A percentile compares a stretch with the other conserved stretches of the same genome.
Evolutionary conservation across 1,140 invertebrate species (phyloP).

Genomic region (Thaumetopoea pityocampa): DNA sequence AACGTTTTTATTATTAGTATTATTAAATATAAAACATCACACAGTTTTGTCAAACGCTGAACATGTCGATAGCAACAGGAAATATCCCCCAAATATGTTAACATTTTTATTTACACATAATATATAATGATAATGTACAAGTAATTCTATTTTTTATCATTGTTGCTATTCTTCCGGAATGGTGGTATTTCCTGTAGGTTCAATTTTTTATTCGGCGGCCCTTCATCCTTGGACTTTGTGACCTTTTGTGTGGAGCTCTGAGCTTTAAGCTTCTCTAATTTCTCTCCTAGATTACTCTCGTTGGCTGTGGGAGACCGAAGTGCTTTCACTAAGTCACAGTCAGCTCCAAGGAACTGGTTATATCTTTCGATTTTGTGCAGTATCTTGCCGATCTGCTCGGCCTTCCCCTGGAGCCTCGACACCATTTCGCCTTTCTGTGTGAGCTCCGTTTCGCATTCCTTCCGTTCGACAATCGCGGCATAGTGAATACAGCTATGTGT

Average conservation of each 20-base stretch:
- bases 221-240: slow-evolving; percentile 67
- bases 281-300: slow-evolving; percentile 52
- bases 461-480: slow-evolving; percentile 65
- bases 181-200: slow-evolving; percentile 73
- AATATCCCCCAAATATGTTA: slow-evolving; percentile 1
- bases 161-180: slow-evolving; percentile 51
- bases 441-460: slow-evolving; percentile 95
- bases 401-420: slow-evolving; percentile 91
- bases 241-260: slow-evolving; percentile 46
- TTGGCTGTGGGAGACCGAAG: slow-evolving; percentile 76
- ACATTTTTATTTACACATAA: slow-evolving; percentile 4
- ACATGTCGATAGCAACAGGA: background rate
- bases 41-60: too few species aligned
- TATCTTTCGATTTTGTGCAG: slow-evolving; percentile 92
- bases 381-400: slow-evolving; percentile 92
- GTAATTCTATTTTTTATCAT: slow-evolving; percentile 35
- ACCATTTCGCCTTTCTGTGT: slow-evolving; percentile 95
- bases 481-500: slow-evolving; percentile 62
- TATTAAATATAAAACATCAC: too few species aligned
- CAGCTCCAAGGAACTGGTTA: slow-evolving; percentile 82
- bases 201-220: slow-evolving; percentile 65
- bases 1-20: too few species aligned
- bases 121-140: slow-evolving; percentile 17
- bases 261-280: slow-evolving; percentile 51
- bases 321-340: slow-evolving; percentile 73